Conservation (phyloP, 2,113 vertebrate species). For the Amphiprion ocellaris region DNA sequence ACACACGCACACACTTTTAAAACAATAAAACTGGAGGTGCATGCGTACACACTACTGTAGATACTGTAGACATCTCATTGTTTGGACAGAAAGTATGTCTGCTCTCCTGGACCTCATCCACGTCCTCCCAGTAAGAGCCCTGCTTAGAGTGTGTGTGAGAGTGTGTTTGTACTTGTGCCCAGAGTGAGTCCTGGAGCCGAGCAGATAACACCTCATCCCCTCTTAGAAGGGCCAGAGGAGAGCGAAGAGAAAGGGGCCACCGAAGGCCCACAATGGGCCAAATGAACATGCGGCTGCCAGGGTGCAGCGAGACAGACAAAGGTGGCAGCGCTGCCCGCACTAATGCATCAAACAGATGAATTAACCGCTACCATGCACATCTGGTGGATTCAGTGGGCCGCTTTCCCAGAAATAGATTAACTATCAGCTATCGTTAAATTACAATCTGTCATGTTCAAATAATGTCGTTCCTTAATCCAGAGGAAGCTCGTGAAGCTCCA, state of each 20-base stretch:
- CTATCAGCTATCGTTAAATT: constrained; percentile 69
- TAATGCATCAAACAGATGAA: constrained; percentile 72
- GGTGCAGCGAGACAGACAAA: constrained; percentile 65
- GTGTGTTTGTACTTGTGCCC: constrained; percentile 67
- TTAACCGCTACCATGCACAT: constrained; percentile 62
- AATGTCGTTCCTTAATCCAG: constrained; percentile 48
- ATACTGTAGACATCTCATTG: constrained; percentile 60
- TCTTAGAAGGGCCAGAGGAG: constrained; percentile 63
- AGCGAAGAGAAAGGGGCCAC: constrained; percentile 41
- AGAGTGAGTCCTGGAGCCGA: constrained; percentile 67
- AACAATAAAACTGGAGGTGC: constrained; percentile 15
- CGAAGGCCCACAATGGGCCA: constrained; percentile 57
- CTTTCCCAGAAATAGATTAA: constrained; percentile 75
- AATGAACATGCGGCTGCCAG: constrained; percentile 65
- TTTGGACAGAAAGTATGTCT: constrained; percentile 57
- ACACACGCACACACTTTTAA: constrained; percentile 22
- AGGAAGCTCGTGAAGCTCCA: constrained; percentile 26
- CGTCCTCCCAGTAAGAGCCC: constrained; percentile 60
- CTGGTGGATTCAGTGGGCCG: constrained; percentile 66
- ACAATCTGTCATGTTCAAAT: constrained; percentile 65
- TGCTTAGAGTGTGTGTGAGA: constrained; percentile 50
- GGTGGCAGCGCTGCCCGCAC: constrained; percentile 54
- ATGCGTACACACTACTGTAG: constrained; percentile 13
- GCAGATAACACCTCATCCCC: constrained; percentile 74
- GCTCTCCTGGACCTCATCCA: constrained; percentile 61